These are phyloP conservation scores for Propithecus coquereli DNA, from an alignment of 2,113 vertebrate genomes.

Conservation along the genomic window DNA sequence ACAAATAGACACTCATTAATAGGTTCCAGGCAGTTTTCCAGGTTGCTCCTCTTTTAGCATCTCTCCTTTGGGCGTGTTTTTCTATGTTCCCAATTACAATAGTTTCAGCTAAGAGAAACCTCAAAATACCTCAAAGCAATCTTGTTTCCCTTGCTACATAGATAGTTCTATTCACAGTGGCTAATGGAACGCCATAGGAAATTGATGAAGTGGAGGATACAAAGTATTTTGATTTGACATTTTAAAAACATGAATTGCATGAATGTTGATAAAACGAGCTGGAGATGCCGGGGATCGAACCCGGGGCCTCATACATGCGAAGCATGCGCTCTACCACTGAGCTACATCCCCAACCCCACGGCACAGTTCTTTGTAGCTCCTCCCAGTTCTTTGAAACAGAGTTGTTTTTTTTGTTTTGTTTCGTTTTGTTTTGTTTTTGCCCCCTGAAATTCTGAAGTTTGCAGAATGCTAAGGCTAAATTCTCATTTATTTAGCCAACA, in stretches of 20 bases:
- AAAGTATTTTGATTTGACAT: too few species aligned
- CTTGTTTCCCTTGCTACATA: neutral
- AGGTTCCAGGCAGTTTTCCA: neutral
- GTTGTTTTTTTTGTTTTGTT: neutral
- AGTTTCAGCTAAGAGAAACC: neutral
- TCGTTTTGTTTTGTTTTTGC: too few species aligned
- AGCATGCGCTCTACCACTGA: conserved; percentile 80
- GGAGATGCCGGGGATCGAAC: conserved; percentile 80
- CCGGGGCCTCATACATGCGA: conserved; percentile 80
- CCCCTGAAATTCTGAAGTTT: rapidly evolving
- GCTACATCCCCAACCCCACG: neutral
- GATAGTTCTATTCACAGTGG: neutral
- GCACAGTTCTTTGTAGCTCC: rapidly evolving
- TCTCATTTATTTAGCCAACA: neutral
- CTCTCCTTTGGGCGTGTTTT: neutral
- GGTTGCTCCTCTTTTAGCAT: neutral
- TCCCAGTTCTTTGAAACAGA: neutral
- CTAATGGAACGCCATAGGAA: rapidly evolving
- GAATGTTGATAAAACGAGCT: rapidly evolving
- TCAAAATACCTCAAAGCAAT: neutral
- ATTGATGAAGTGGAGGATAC: neutral
- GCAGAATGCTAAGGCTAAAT: neutral
- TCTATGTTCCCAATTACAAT: neutral
- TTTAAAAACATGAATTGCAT: rapidly evolving
- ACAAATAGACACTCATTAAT: neutral